A percentile compares a stretch with the other conserved stretches of the same genome.
Evolutionary conservation across 2,888 invertebrate species (phyloP).

Genomic region (Pseudococcus viburni): DNA sequence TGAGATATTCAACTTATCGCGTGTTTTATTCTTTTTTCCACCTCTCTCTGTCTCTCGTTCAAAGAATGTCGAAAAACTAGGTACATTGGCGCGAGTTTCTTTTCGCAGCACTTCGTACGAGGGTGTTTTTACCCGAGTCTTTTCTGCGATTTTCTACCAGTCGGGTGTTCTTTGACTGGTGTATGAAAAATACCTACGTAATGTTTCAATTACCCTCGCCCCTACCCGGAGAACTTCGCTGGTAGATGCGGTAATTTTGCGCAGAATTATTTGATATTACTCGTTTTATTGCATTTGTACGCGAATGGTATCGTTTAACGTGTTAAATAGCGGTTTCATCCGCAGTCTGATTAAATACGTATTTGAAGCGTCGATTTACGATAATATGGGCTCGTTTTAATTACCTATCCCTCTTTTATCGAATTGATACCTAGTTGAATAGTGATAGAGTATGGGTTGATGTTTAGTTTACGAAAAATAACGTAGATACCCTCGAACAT

Average conservation of each 20-base stretch:
- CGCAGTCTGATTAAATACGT: not conserved
- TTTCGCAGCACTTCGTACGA: not conserved
- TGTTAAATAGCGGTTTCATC: conserved; percentile 36
- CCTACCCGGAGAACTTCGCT: not conserved
- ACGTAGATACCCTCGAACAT: not conserved
- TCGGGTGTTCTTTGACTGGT: not conserved
- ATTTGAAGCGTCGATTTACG: not conserved
- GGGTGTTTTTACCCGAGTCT: not conserved
- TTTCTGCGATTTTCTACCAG: not conserved
- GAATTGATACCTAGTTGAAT: not conserved
- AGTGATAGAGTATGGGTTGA: not conserved
- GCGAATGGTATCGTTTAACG: not conserved
- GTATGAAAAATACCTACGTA: conserved; percentile 15
- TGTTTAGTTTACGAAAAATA: not conserved
- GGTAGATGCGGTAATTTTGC: not conserved
- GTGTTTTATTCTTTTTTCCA: not conserved
- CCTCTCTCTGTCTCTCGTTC: not conserved
- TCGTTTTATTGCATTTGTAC: conserved; percentile 17
- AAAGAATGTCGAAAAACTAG: not conserved
- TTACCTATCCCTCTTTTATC: not conserved
- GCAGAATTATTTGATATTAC: conserved; percentile 13
- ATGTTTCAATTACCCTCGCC: conserved; percentile 21
- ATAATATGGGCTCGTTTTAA: not conserved
- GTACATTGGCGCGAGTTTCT: not conserved
- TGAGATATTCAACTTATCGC: conserved; percentile 55